Percentiles rank a stretch among this genome's conserved stretches.
phyloP scores from a whole-genome alignment of 2,797 vertebrate genomes.

The Protosalanx chinensis region DNA sequence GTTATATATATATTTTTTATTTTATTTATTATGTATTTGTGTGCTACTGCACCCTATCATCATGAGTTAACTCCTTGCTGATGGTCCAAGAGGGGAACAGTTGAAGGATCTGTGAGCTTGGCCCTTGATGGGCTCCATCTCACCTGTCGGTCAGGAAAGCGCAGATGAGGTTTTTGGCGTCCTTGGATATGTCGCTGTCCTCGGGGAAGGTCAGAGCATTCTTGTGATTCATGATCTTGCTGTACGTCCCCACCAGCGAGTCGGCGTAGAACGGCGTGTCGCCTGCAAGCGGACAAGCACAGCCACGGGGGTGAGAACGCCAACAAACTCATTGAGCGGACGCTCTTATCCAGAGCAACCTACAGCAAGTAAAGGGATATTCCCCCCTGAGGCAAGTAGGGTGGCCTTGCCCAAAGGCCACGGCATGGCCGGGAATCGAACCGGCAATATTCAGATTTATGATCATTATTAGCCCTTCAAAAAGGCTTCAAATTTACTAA shows the following conservation, averaged over 20 bases:
- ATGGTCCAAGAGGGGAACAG: background rate
- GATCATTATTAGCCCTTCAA: no score
- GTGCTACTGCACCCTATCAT: background rate
- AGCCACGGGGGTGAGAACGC: background rate
- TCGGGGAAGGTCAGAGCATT: constrained; percentile 96
- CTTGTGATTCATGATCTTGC: constrained; percentile 99
- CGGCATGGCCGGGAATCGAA: no score
- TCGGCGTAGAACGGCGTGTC: constrained; percentile 98
- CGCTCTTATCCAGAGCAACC: no score
- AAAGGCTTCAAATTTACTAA: no score
- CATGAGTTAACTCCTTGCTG: background rate
- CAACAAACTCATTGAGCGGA: background rate
- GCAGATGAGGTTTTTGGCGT: constrained; percentile 98
- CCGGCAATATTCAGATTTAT: no score
- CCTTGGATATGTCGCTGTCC: constrained; percentile 95
- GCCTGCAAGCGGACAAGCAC: constrained; percentile 63
- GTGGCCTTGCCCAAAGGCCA: no score
- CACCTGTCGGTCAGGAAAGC: constrained; percentile 97
- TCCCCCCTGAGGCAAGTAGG: no score
- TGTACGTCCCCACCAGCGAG: constrained; percentile 97
- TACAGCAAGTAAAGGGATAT: no score
- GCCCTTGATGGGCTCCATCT: constrained; percentile 30
- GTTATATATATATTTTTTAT: no score
- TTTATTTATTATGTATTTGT: no score
- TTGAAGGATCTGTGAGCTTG: background rate